phyloP scores from a whole-genome alignment of 2,797 vertebrate genomes.

The Hoplostethus mediterraneus region DNA sequence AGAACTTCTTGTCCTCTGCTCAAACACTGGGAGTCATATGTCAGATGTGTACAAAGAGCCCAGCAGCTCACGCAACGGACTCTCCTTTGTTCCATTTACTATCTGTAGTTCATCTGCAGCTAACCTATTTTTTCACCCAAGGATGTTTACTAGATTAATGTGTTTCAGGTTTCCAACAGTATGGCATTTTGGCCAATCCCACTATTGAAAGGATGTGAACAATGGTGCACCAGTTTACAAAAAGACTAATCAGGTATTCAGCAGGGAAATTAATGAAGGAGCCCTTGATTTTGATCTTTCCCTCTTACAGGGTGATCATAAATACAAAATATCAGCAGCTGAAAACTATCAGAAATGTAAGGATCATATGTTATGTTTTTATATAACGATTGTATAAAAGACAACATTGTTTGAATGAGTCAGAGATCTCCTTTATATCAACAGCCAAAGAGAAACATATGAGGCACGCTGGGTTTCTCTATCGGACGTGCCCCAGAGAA shows the following conservation, averaged over 20 bases:
- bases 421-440: constrained; percentile 13
- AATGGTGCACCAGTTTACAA: not conserved
- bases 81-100: constrained; percentile 50
- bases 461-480: constrained; percentile 3
- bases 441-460: constrained; percentile 9
- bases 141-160: constrained; percentile 16
- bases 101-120: constrained; percentile 33
- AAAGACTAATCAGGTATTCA: not conserved
- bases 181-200: constrained; percentile 3
- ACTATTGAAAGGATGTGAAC: not conserved
- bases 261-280: not conserved
- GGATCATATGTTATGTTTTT: not conserved
- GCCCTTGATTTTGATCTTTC: not conserved
- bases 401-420: not conserved
- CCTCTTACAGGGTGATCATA: too few species aligned
- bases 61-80: constrained; percentile 50
- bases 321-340: not conserved
- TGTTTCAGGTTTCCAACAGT: constrained; percentile 11
- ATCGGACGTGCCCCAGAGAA: constrained; percentile 11
- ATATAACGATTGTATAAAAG: not conserved
- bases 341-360: constrained; percentile 1
- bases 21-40: constrained; percentile 72
- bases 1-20: constrained; percentile 55
- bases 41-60: constrained; percentile 72
- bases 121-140: constrained; percentile 40